Evolutionary conservation across 2,113 vertebrate genomes (phyloP).

Genomic region (Gymnogyps californianus): DNA sequence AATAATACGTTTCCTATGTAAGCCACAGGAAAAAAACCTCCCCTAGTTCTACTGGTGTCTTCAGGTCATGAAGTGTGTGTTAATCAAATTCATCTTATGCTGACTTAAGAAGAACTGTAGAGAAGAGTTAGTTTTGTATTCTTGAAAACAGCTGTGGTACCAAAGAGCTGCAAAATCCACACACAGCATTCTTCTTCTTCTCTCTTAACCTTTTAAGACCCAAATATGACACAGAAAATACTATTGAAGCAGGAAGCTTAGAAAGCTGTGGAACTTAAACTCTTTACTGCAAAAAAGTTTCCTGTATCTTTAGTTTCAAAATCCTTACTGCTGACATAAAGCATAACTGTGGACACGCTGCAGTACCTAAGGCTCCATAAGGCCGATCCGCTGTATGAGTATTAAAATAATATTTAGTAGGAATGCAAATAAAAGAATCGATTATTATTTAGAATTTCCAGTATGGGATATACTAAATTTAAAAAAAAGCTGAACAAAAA

Average conservation of each 20-base stretch:
- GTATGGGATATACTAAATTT: accelerated
- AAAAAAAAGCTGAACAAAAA: neutral
- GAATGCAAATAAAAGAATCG: neutral
- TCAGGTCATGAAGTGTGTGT: neutral
- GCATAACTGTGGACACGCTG: neutral
- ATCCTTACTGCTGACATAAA: neutral
- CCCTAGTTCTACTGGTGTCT: neutral
- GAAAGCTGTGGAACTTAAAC: neutral
- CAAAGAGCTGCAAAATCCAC: neutral
- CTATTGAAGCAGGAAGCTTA: neutral
- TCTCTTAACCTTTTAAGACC: neutral
- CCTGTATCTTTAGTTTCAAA: neutral
- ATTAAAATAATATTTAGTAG: neutral
- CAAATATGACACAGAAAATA: neutral
- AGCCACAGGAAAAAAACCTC: neutral
- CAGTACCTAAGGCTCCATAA: neutral
- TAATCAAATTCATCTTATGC: neutral
- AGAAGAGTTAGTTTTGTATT: neutral
- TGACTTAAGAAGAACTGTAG: neutral
- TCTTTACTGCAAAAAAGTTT: neutral
- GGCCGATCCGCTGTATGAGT: neutral
- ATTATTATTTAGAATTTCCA: neutral
- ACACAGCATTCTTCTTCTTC: neutral
- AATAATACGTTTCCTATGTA: neutral
- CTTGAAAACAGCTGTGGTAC: neutral